Evolutionary conservation across 1,140 invertebrate species (phyloP).

Genomic region (Heliothis subflexa): DNA sequence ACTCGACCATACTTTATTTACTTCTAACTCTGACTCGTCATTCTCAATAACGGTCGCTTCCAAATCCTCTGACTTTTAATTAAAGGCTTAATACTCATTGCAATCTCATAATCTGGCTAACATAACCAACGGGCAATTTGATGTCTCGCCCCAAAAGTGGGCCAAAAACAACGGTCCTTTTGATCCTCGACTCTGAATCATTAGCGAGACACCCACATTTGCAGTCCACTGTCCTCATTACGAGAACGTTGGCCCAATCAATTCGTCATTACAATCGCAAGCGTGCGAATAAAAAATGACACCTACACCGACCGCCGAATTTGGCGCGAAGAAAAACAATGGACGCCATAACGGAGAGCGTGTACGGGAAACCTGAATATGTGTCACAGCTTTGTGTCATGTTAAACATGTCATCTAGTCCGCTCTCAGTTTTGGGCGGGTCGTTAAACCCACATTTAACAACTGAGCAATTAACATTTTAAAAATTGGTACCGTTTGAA

Average conservation of each 20-base stretch:
- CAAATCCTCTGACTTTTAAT: constrained; percentile 49
- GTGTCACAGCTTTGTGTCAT: constrained; percentile 69
- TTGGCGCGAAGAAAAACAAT: constrained; percentile 75
- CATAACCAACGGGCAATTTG: constrained; percentile 56
- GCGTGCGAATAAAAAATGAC: constrained; percentile 71
- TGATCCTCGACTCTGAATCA: constrained; percentile 71
- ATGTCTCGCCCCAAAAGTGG: constrained; percentile 54
- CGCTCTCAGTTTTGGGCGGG: constrained; percentile 49
- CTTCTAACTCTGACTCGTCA: neutral
- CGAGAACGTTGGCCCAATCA: constrained; percentile 71
- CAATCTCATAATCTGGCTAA: constrained; percentile 53
- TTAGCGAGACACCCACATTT: constrained; percentile 74
- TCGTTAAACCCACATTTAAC: constrained; percentile 48
- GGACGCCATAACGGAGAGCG: constrained; percentile 69
- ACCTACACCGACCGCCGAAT: constrained; percentile 69
- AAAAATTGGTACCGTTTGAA: constrained; percentile 37
- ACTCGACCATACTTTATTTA: constrained; percentile 31
- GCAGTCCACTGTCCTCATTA: constrained; percentile 68
- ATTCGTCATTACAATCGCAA: constrained; percentile 78
- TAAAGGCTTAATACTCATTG: constrained; percentile 28
- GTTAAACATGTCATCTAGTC: constrained; percentile 61
- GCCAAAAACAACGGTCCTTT: constrained; percentile 75
- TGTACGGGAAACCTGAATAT: constrained; percentile 71
- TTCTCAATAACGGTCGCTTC: neutral
- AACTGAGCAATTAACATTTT: constrained; percentile 40